Evolutionary conservation across 2,888 invertebrate species (phyloP).

Genomic region (Euzetes globulus): DNA sequence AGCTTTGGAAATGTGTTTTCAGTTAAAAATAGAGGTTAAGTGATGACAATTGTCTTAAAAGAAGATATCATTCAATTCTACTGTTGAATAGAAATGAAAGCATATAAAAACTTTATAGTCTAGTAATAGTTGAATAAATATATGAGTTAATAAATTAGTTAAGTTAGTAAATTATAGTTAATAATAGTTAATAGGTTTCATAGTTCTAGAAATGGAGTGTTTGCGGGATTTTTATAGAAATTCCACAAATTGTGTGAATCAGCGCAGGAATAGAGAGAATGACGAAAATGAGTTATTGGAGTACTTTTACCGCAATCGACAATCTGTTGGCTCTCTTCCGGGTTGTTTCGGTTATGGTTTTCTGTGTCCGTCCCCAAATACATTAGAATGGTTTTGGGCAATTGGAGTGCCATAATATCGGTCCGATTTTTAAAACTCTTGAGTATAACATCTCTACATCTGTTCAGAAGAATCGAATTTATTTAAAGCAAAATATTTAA

Average conservation of each 20-base stretch:
- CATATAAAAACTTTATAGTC: too few relatives aligned
- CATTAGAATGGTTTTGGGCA: conserved; percentile 56
- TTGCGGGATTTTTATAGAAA: background rate
- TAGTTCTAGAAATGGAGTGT: conserved; percentile 11
- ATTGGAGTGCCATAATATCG: conserved; percentile 54
- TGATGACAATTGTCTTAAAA: too few relatives aligned
- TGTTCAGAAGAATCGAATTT: background rate
- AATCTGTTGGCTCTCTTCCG: background rate
- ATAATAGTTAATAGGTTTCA: background rate
- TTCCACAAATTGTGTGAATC: conserved; percentile 13
- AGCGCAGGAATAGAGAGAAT: conserved; percentile 5
- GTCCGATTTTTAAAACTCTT: conserved; percentile 52
- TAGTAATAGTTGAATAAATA: too few relatives aligned
- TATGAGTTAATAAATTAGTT: too few relatives aligned
- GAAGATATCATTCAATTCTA: too few relatives aligned
- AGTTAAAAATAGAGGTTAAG: too few relatives aligned
- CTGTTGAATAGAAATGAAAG: too few relatives aligned
- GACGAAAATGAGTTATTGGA: background rate
- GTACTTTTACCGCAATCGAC: background rate
- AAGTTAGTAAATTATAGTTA: too few relatives aligned
- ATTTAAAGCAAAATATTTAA: background rate
- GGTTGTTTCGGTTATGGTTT: background rate
- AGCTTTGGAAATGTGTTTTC: too few relatives aligned
- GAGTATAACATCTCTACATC: conserved; percentile 57
- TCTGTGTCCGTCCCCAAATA: conserved; percentile 54